phyloP scores from a whole-genome alignment of 2,888 invertebrate genomes.

The Hedya salicella region DNA sequence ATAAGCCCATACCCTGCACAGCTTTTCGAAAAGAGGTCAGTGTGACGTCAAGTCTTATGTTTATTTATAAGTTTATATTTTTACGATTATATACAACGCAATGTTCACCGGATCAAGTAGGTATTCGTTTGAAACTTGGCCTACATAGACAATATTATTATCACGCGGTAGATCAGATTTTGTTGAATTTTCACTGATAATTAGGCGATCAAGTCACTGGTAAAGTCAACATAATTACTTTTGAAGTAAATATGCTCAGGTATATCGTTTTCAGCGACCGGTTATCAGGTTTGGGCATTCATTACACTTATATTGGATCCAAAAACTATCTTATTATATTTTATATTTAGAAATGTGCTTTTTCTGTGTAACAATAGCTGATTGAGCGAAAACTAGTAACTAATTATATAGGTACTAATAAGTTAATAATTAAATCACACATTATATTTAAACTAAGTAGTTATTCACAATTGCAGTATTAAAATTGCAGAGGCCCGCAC shows the following conservation, averaged over 20 bases:
- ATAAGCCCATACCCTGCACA: neutral
- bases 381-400: slow-evolving; percentile 7
- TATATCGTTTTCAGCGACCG: too few relatives aligned
- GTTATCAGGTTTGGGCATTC: too few relatives aligned
- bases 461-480: neutral
- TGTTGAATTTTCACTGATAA: neutral
- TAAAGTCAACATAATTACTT: too few relatives aligned
- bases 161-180: neutral
- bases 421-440: neutral
- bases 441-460: too few relatives aligned
- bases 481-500: neutral
- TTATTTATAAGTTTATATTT: neutral
- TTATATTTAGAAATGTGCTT: neutral
- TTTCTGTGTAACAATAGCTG: neutral
- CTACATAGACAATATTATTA: neutral
- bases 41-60: neutral
- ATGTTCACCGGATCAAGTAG: neutral
- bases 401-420: neutral
- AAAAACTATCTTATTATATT: too few relatives aligned
- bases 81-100: neutral
- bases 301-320: too few relatives aligned
- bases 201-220: too few relatives aligned
- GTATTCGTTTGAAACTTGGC: neutral
- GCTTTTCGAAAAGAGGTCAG: neutral
- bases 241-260: too few relatives aligned